A percentile compares a stretch with the other conserved stretches of the same genome.
These are phyloP conservation scores for Oxygymnocypris stewartii DNA, from an alignment of 2,113 vertebrate genomes.

Conservation along the genomic window DNA sequence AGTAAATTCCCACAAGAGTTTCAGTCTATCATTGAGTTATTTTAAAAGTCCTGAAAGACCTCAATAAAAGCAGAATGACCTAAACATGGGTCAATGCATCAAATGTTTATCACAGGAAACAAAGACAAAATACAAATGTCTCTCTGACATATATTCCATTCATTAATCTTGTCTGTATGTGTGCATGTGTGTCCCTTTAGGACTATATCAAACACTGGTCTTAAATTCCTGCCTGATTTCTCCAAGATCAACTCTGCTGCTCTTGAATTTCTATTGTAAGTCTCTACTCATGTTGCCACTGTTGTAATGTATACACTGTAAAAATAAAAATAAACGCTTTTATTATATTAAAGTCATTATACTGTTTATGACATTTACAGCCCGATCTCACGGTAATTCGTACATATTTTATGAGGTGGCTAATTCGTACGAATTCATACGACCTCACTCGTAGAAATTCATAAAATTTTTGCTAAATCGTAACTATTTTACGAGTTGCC, in stretches of 20 bases:
- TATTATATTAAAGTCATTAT: no score
- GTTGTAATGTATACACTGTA: background rate
- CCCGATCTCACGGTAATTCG: no score
- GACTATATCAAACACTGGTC: constrained; percentile 71
- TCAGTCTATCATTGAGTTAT: background rate
- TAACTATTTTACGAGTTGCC: no score
- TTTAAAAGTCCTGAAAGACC: constrained; percentile 14
- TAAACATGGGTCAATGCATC: constrained; percentile 13
- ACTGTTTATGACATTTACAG: no score
- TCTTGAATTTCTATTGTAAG: constrained; percentile 66
- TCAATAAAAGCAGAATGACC: constrained; percentile 23
- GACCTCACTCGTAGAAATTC: no score
- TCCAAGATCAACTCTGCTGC: constrained; percentile 65
- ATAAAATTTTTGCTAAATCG: no score
- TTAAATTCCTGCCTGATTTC: constrained; percentile 69
- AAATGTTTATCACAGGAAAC: constrained; percentile 40
- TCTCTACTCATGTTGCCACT: constrained; percentile 20
- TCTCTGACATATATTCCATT: constrained; percentile 1
- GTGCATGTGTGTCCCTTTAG: constrained; percentile 58
- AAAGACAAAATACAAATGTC: constrained; percentile 23
- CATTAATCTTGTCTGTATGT: constrained; percentile 19
- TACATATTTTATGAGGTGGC: no score
- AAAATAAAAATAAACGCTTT: no score
- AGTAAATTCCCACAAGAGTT: constrained; percentile 33
- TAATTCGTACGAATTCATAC: no score